Evolutionary conservation across 2,113 vertebrate genomes (phyloP), one percentile per base, ranked within the genome.

Genomic region (Piprites chloris): DNA sequence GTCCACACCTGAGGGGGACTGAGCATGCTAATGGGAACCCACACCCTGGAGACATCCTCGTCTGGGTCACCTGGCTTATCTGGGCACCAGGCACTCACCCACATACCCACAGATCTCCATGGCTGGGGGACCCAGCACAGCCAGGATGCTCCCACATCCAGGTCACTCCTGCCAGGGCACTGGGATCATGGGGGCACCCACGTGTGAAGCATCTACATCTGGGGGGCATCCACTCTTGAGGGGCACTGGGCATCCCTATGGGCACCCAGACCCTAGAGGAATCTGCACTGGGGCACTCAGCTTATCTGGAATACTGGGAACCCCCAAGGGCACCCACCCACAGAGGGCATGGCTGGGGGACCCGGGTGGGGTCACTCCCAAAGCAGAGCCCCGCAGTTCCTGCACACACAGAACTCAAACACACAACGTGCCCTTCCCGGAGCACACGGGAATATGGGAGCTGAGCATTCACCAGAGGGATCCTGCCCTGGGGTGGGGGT

Each of bases 381-480:
- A 33, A 56, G 32, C 6, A 22, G 26, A 58, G 66, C 58, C 58
- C 13, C 11, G 1, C 0, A 1, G 65, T 27, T 50, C 16, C 2
- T 3, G 10, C 24, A 3, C 30, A 7, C 44, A 7, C n/a, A 47
- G 58, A 30, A 46, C 47, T 68, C 11, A 3, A 14, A 15, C 14
- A 26, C 1, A 2, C 39, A 9, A 10, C 6, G 3, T 18, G 5
- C 33, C 17, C 46, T n/a, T 44, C 47, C 32, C 13, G 4, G 37
- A 16, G 24, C 49, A 24, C 23, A 14, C 6, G 6, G 58, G 27
- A 24, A 14, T 35, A 2, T 1, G 1, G 4, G 50, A 41, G 58
- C 30, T 62, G 53, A 14, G 44, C 58, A 77, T 49, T 26, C 8
- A 9, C 17, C 3, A 0, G 30, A 4, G 13, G 37, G 32, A 37